Conservation (phyloP, 1,140 invertebrate species). For the Asobara japonica region DNA sequence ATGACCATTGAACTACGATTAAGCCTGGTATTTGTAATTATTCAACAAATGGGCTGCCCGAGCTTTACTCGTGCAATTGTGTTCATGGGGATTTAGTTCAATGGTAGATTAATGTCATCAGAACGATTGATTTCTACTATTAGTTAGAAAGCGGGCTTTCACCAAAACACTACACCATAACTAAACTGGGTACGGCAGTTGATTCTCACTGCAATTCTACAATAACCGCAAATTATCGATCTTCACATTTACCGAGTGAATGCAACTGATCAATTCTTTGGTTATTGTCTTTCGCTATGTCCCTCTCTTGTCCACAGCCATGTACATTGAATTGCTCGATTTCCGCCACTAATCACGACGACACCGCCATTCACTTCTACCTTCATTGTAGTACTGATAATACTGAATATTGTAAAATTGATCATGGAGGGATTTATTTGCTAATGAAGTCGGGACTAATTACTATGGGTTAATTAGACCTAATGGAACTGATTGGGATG, state of each 20-base stretch:
- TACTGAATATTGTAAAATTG: background rate
- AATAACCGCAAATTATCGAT: slow-evolving; percentile 30
- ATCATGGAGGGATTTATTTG: background rate
- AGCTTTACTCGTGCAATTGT: slow-evolving; percentile 7
- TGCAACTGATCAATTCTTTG: slow-evolving; percentile 28
- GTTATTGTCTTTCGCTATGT: slow-evolving; percentile 15
- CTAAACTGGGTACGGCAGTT: background rate
- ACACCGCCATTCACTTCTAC: background rate
- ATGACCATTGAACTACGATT: slow-evolving; percentile 8
- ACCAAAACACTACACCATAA: background rate
- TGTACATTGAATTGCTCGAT: background rate
- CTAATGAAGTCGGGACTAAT: background rate
- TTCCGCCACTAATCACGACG: background rate
- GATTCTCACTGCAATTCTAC: slow-evolving; percentile 21
- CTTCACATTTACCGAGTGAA: background rate
- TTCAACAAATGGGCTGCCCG: background rate
- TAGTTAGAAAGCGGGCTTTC: slow-evolving; percentile 28
- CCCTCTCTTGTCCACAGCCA: background rate
- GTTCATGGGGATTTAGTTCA: slow-evolving; percentile 18
- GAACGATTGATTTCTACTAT: slow-evolving; percentile 35
- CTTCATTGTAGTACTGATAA: background rate
- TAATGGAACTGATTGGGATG: background rate
- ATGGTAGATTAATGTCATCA: slow-evolving; percentile 33
- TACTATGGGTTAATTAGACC: background rate
- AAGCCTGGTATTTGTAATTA: background rate